Conservation (phyloP, 2,113 vertebrate genomes). For the Odocoileus hemionus region DNA sequence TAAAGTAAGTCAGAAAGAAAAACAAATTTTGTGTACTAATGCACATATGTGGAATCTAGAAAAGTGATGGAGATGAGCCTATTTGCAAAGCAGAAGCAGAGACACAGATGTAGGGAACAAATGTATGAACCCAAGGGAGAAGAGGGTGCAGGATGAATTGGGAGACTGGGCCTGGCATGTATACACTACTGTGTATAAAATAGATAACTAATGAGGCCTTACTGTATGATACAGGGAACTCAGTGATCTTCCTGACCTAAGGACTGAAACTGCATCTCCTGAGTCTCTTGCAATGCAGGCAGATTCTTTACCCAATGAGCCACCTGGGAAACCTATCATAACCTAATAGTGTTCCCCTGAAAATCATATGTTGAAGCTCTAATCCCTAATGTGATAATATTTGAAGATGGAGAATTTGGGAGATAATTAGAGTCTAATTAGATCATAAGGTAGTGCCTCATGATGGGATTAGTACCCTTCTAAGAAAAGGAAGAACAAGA, state of each 20-base stretch:
- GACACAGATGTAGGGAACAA: not conserved
- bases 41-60: not conserved
- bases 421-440: too few relatives aligned
- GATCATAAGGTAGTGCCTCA: too few relatives aligned
- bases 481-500: too few relatives aligned
- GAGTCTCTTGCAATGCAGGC: rapidly evolving
- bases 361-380: not conserved
- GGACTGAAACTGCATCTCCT: not conserved
- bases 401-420: not conserved
- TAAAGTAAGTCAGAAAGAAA: not conserved
- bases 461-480: too few relatives aligned
- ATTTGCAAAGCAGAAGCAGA: not conserved
- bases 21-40: not conserved
- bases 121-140: not conserved
- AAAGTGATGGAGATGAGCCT: not conserved
- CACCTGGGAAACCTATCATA: not conserved
- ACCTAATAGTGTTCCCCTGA: not conserved
- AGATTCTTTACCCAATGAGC: not conserved
- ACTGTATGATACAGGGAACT: not conserved
- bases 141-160: not conserved
- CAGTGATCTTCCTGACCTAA: not conserved
- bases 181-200: not conserved
- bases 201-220: not conserved
- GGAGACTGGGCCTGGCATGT: not conserved
- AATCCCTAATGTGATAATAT: not conserved